Conservation (phyloP, 2,113 vertebrate genomes). For the Cranoglanis bouderius region DNA sequence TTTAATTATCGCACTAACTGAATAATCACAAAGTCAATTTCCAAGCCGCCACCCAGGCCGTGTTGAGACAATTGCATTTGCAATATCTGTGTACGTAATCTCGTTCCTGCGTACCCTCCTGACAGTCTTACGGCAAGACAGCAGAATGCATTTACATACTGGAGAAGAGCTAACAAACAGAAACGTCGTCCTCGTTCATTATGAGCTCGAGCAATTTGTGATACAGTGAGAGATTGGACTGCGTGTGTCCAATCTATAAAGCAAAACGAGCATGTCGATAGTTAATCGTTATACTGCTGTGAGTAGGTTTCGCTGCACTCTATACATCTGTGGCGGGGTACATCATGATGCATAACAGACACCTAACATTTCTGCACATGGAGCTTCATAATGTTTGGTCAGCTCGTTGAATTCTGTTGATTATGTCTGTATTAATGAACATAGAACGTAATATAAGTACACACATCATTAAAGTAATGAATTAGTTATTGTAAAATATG, state of each 20-base stretch:
- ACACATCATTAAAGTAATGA: neutral
- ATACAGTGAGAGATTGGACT: constrained; percentile 9
- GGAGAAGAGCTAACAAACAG: constrained; percentile 32
- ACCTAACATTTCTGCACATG: neutral
- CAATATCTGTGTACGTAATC: constrained; percentile 74
- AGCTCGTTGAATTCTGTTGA: neutral
- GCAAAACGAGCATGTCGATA: constrained; percentile 75
- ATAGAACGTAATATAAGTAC: neutral
- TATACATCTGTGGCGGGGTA: neutral
- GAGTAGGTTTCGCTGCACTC: neutral
- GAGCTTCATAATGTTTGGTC: neutral
- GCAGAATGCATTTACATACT: constrained; percentile 38
- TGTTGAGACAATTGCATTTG: constrained; percentile 76
- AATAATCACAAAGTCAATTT: constrained; percentile 82
- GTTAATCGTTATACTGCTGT: constrained; percentile 74
- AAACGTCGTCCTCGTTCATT: constrained; percentile 22
- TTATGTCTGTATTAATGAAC: neutral
- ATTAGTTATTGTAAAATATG: neutral
- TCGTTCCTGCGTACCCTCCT: constrained; percentile 53
- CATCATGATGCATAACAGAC: neutral
- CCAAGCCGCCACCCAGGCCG: constrained; percentile 60
- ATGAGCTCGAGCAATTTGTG: neutral
- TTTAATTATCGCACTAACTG: constrained; percentile 78
- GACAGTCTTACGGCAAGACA: constrained; percentile 39
- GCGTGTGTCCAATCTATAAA: constrained; percentile 61